These are phyloP conservation scores for Eudyptes chrysolophus DNA, from an alignment of 2,113 vertebrate genomes.

Conservation along the genomic window DNA sequence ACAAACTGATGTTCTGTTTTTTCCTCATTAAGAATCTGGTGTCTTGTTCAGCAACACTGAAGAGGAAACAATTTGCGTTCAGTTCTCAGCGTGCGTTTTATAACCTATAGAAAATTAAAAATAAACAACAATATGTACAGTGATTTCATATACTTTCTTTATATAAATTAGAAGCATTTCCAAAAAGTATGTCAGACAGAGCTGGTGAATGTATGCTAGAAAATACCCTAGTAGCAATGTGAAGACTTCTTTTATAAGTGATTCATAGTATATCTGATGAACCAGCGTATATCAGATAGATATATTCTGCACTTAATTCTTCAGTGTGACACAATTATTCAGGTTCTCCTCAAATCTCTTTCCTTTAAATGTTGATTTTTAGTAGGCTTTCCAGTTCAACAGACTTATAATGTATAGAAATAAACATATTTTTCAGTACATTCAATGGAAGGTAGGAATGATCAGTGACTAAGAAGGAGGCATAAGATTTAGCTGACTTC, in stretches of 20 bases:
- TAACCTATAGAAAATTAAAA: slow-evolving; percentile 49
- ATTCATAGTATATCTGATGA: neutral
- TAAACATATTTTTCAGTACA: neutral
- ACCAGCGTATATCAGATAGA: neutral
- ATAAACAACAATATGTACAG: slow-evolving; percentile 34
- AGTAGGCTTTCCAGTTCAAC: neutral
- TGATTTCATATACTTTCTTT: slow-evolving; percentile 21
- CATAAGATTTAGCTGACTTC: neutral
- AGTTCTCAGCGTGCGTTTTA: neutral
- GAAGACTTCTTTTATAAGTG: neutral
- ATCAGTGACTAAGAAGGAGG: neutral
- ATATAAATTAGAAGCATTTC: slow-evolving; percentile 22
- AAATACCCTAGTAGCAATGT: neutral
- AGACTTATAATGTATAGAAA: neutral
- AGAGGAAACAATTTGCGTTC: slow-evolving; percentile 20
- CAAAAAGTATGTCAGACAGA: neutral
- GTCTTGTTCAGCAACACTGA: slow-evolving; percentile 47
- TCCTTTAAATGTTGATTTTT: neutral
- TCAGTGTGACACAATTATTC: neutral
- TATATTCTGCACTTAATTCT: neutral
- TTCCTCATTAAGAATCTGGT: slow-evolving; percentile 51
- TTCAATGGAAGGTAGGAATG: neutral
- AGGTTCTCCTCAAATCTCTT: neutral
- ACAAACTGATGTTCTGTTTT: slow-evolving; percentile 46
- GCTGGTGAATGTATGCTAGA: neutral